Evolutionary conservation across 2,797 vertebrate genomes (phyloP), one percentile per base, ranked within the genome.

Genomic region (Knipowitschia caucasica): DNA sequence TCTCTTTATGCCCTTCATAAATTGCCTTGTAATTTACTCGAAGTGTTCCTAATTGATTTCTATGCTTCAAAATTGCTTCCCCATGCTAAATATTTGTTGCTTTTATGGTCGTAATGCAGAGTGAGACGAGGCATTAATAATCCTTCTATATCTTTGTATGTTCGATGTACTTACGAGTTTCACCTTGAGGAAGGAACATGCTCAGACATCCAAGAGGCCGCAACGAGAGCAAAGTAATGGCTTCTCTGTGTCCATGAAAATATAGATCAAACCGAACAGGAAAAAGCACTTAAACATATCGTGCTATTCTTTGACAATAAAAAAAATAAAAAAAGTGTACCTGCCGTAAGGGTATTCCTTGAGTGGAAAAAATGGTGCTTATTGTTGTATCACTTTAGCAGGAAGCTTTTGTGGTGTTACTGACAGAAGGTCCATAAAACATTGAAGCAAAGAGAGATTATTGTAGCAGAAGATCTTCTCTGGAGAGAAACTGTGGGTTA

Each of bases 271-370:
- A 47, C 46, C 47, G 47, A 71, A 84, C 75, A 83, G 53, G 50
- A 58, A 78, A 80, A 84, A 83, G 68, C 79, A 80, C 74, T 82
- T 74, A 69, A 56, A 60, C 27, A 14, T 59, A 46, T 65, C 56
- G 46, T 6, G 53, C 50, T 64, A 49, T 67, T 73, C 58, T 53
- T 64, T 75, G 59, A 77, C 43, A 70, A 34, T 50, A 26, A 61
- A 65, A 42, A 52, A 40, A 53, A 50, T 4, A 39, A 39, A 61
- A 52, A 57, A 35, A 31, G 34, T 20, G 31, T 29, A 17, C 51
- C 27, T 43, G 38, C 47, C 64, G 14, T 27, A 50, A 58, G 34
- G 29, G 18, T 33, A 63, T 52, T 54, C 46, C 53, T 40, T 47
- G 15, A 51, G n/a, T 62, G 50, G 40, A 55, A 60, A 12, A n/a